These are phyloP conservation scores for Morbakka virulenta DNA, from an alignment of 30 jellyfish, hydroid and myxozoan species.

Conservation along the genomic window DNA sequence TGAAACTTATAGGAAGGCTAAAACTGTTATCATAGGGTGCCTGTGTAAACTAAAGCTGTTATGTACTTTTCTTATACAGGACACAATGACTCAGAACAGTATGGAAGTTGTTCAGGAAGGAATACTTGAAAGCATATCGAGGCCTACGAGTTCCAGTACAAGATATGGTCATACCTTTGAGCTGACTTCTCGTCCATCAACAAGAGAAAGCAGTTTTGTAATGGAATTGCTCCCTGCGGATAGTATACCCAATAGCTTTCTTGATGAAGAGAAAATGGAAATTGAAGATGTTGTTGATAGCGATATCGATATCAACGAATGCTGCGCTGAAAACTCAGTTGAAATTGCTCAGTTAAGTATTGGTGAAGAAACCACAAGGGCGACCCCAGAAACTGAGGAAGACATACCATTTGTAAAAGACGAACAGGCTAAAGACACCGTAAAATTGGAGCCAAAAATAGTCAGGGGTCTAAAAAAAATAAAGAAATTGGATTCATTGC, in stretches of 20 bases:
- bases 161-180: neutral
- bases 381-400: neutral
- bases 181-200: neutral
- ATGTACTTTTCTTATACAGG: too few relatives aligned
- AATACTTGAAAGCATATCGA: neutral
- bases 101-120: neutral
- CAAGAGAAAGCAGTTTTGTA: neutral
- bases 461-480: neutral
- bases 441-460: neutral
- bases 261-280: neutral
- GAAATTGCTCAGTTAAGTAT: too few relatives aligned
- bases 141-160: neutral
- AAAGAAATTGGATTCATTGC: neutral
- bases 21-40: too few relatives aligned
- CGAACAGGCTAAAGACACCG: neutral
- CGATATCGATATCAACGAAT: neutral
- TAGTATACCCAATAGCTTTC: neutral
- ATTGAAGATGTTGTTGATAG: neutral
- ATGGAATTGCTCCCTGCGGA: neutral
- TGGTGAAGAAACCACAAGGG: neutral
- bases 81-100: neutral
- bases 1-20: too few relatives aligned
- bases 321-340: neutral
- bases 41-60: too few relatives aligned
- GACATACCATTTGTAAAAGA: neutral